phyloP scores from a whole-genome alignment of 1,140 invertebrate species.

The Lordiphosa collinella region DNA sequence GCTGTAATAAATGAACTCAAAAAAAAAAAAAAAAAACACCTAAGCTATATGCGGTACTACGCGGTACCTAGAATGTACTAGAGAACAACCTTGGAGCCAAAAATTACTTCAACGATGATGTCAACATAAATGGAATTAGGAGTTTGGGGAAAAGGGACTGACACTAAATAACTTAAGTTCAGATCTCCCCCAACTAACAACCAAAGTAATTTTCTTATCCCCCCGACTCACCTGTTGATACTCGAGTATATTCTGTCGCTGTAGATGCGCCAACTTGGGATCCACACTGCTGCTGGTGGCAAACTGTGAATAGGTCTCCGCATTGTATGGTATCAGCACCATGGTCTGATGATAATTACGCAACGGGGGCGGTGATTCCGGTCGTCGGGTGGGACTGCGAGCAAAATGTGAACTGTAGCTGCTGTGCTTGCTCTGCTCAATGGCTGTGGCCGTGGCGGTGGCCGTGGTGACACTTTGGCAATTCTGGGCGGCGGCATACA shows the following conservation, averaged over 20 bases:
- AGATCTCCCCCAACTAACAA: no score
- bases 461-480: slow-evolving; percentile 66
- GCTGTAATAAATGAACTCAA: no score
- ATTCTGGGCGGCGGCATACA: slow-evolving; percentile 71
- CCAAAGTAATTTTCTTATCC: no score
- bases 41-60: no score
- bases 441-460: slow-evolving; percentile 43
- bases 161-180: no score
- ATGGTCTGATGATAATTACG: slow-evolving; percentile 85
- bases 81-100: no score
- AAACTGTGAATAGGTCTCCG: slow-evolving; percentile 78
- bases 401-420: slow-evolving; percentile 73
- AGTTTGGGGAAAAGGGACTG: no score
- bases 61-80: no score
- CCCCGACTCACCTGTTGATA: slow-evolving; percentile 79
- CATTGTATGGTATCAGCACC: slow-evolving; percentile 88
- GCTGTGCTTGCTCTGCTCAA: slow-evolving; percentile 75
- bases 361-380: slow-evolving; percentile 84
- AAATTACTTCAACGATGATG: no score
- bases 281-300: slow-evolving; percentile 71
- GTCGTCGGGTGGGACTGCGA: slow-evolving; percentile 80
- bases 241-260: slow-evolving; percentile 76
- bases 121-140: no score
- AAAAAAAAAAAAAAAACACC: no score
- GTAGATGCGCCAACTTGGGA: slow-evolving; percentile 67